Conservation (phyloP, 1,140 invertebrate genomes). For the Thaumatotibia leucotreta region DNA sequence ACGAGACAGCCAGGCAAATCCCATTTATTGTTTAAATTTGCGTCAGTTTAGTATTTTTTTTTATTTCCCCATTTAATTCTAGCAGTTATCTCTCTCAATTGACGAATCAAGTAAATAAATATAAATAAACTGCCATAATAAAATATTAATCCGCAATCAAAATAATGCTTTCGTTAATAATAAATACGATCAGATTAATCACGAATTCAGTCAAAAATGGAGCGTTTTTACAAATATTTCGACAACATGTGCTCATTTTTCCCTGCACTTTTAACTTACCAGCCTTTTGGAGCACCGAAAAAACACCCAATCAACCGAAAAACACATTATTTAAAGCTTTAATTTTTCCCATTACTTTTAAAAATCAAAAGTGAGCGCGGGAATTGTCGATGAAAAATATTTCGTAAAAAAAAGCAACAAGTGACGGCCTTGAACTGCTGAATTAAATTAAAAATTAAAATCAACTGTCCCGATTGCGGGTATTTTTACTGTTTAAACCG, state of each 20-base stretch:
- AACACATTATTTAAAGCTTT: not conserved
- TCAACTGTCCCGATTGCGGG: not conserved
- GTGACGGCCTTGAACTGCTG: not conserved
- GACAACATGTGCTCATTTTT: not conserved
- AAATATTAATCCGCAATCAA: not conserved
- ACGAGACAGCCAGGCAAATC: no score
- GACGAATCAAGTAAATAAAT: no score
- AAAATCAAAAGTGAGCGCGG: not conserved
- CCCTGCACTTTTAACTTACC: not conserved
- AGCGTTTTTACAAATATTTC: not conserved
- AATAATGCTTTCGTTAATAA: not conserved
- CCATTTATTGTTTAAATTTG: no score
- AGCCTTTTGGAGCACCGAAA: not conserved
- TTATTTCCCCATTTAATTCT: no score
- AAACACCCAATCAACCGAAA: not conserved
- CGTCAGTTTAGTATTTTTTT: no score
- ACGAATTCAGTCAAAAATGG: not conserved
- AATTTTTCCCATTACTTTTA: not conserved
- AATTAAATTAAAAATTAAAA: slow-evolving; percentile 12
- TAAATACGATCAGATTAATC: not conserved
- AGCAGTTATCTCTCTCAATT: no score
- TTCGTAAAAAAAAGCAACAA: slow-evolving; percentile 5
- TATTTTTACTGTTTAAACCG: slow-evolving; percentile 6
- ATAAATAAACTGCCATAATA: no score
- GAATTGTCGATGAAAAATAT: not conserved